Conservation (phyloP, 1,140 invertebrate species). For the Panagrolaimus sp. region DNA sequence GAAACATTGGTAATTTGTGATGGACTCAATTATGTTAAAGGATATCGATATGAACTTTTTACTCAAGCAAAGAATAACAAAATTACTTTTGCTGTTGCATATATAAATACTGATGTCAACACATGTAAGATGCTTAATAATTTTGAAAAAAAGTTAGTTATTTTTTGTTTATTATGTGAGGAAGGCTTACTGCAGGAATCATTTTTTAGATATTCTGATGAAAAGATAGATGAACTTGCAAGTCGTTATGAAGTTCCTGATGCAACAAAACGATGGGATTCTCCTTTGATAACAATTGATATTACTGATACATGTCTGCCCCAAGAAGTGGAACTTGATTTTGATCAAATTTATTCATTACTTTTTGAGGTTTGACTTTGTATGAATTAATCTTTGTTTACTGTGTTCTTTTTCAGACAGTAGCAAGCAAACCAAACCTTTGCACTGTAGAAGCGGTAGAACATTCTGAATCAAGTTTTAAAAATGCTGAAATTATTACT, state of each 20-base stretch:
- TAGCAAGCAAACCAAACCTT: conserved; percentile 1
- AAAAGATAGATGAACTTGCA: conserved; percentile 2
- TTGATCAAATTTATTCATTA: not conserved
- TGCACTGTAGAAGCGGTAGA: conserved; percentile 1
- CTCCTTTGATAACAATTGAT: not conserved
- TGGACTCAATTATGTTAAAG: conserved; percentile 2
- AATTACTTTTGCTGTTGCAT: not conserved
- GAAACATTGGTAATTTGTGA: not conserved
- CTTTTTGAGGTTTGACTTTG: not conserved
- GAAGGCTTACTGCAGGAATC: no score
- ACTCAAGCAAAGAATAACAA: not conserved
- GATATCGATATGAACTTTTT: not conserved
- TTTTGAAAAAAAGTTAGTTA: no score
- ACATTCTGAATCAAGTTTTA: conserved; percentile 2
- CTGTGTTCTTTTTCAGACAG: not conserved
- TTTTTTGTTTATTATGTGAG: no score
- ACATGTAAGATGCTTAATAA: conserved; percentile 2
- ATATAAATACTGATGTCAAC: conserved; percentile 1
- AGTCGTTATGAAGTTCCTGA: not conserved
- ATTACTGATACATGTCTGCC: not conserved
- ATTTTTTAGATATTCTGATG: no score
- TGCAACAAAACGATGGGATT: conserved; percentile 5
- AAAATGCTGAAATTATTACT: not conserved
- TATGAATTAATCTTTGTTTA: not conserved
- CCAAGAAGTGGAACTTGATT: not conserved